Evolutionary conservation across 2,888 invertebrate species (phyloP).

Genomic region (Watsonalla binaria): DNA sequence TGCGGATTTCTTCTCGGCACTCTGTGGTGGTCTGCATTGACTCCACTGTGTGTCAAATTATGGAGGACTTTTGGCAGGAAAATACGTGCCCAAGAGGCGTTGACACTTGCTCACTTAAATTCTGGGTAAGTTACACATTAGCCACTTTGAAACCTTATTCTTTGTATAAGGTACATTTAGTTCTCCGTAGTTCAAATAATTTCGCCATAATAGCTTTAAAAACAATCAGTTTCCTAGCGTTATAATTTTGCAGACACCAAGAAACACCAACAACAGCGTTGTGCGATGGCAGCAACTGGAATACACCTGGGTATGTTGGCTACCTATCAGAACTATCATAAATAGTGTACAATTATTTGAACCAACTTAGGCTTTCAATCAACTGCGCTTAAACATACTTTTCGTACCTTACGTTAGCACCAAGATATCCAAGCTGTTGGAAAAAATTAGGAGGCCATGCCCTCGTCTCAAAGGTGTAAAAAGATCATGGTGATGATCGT

Average conservation of each 20-base stretch:
- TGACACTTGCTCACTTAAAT: conserved; percentile 50
- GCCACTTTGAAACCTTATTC: neutral
- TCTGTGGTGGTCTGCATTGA: conserved; percentile 79
- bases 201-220: no score
- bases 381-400: no score
- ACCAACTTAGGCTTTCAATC: no score
- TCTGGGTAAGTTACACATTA: conserved; percentile 25
- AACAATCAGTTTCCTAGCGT: neutral
- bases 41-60: conserved; percentile 80
- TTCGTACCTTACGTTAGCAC: no score
- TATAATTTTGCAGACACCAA: conserved; percentile 43
- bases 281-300: conserved; percentile 65
- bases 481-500: no score
- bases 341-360: no score
- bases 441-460: no score
- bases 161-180: neutral
- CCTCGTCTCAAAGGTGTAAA: no score
- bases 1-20: conserved; percentile 77
- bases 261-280: conserved; percentile 66
- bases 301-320: conserved; percentile 53
- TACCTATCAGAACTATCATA: neutral
- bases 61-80: conserved; percentile 66
- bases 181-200: no score
- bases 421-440: no score
- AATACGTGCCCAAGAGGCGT: conserved; percentile 55